Evolutionary conservation across 92 coral and sea anemone genomes (phyloP), one percentile per base, ranked within the genome.

Genomic region (Galaxea fascicularis): DNA sequence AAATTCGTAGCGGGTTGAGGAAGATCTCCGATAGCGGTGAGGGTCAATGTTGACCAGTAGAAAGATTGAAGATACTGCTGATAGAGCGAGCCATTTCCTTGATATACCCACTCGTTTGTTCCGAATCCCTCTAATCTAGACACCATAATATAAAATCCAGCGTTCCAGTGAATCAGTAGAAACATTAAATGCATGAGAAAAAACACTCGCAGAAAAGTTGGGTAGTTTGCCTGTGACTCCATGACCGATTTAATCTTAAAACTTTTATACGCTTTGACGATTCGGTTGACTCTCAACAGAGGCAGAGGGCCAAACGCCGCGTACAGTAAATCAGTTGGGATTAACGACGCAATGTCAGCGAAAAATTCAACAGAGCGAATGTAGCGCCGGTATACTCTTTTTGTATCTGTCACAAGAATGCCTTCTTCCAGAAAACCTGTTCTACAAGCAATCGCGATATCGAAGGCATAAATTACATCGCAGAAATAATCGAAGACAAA

Each of bases 81-180:
- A 82, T 95, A 94, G 17, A 96, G 93, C 9, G 98, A 94, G 0
- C 98, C 98, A 76, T 96, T 96, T 0, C 96, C 98, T 11, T 93
- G 91, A 73, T 96, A 96, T 1, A 95, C 96, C 98, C 98, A 96
- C 11, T 82, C 83, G 44, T 96, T 94, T 0, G 93, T 88, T 1
- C 98, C 98, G 82, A 96, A 94, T n/a, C 98, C 98, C 72, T 96
- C 98, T 62, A 93, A 92, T 15, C 96, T 78, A 45, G 98, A 92
- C 24, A 96, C 90, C 91, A 96, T 85, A 64, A 86, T 84, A 70
- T 96, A 96, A 15, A 96, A 78, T 10, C 95, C 98, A 31, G 98
- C 98, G 85, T 96, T 96, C 98, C 98, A 96, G 87, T 96, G 98
- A 26, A 96, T 93, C 54, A 94, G 66, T n/a, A 96, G 66, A 74